Conservation (phyloP, 2,888 invertebrate species). For the Xestia rhomboidea region DNA sequence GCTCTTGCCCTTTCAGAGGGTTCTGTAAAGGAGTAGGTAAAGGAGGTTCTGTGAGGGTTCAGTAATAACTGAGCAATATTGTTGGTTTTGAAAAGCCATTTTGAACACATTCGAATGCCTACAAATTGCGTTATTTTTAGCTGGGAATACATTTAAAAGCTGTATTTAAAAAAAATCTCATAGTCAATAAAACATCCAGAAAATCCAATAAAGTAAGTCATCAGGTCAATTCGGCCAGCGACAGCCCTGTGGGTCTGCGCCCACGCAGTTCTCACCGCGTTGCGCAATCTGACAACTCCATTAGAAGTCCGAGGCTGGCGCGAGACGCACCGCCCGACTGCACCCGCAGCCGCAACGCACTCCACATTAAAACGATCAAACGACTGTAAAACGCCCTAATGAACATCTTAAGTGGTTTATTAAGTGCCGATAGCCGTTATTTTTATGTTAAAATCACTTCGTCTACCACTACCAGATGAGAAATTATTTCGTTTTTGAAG, state of each 20-base stretch:
- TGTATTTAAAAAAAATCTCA: not conserved
- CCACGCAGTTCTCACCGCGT: conserved; percentile 83
- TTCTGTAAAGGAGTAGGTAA: too few relatives aligned
- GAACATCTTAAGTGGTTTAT: conserved; percentile 89
- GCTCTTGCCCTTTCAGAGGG: too few relatives aligned
- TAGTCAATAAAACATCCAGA: not conserved
- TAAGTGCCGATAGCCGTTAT: conserved; percentile 88
- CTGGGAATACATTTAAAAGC: not conserved
- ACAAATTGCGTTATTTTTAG: not conserved
- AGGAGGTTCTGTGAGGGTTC: too few relatives aligned
- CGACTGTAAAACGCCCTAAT: conserved; percentile 85
- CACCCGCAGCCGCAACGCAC: conserved; percentile 74
- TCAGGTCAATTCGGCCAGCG: conserved; percentile 43
- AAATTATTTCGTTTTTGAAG: conserved; percentile 69
- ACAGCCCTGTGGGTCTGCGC: conserved; percentile 77
- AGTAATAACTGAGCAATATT: not conserved
- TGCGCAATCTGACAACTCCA: conserved; percentile 88
- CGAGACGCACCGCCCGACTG: conserved; percentile 69
- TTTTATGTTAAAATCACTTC: conserved; percentile 84
- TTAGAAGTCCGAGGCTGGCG: conserved; percentile 78
- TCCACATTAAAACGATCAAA: conserved; percentile 87
- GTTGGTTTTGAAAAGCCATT: not conserved
- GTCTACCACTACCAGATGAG: conserved; percentile 78
- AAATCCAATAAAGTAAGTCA: conserved; percentile 51
- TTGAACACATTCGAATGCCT: not conserved